phyloP scores from a whole-genome alignment of 2,113 vertebrate genomes.

The Oplegnathus fasciatus region DNA sequence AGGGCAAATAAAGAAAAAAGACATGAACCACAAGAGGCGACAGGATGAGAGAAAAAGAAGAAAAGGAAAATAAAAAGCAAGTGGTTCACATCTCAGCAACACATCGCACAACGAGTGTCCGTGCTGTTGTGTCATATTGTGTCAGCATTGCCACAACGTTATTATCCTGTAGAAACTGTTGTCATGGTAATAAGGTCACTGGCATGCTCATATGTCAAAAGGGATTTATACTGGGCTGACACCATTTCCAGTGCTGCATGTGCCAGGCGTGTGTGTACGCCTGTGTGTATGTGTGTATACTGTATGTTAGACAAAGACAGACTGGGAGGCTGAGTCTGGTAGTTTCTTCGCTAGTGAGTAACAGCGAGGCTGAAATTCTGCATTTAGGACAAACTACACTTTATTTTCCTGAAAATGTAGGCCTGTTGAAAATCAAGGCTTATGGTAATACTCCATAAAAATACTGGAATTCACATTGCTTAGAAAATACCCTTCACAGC shows the following conservation, averaged over 20 bases:
- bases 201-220: constrained; percentile 80
- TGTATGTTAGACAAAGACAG: constrained; percentile 40
- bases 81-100: constrained; percentile 46
- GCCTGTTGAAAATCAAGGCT: not conserved
- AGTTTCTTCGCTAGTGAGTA: constrained; percentile 13
- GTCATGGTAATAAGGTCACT: constrained; percentile 82
- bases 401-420: constrained; percentile 23
- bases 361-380: constrained; percentile 16
- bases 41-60: not conserved
- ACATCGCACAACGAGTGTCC: constrained; percentile 47
- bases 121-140: constrained; percentile 77
- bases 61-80: constrained; percentile 26
- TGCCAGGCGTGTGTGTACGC: constrained; percentile 60
- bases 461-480: not conserved
- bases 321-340: constrained; percentile 27
- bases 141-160: constrained; percentile 74
- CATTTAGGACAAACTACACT: not conserved
- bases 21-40: not conserved
- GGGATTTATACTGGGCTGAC: constrained; percentile 81
- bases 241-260: constrained; percentile 73
- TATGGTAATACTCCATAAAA: not conserved
- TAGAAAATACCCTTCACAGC: not conserved
- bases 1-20: constrained; percentile 24
- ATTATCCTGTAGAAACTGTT: constrained; percentile 73
- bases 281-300: constrained; percentile 25